These are phyloP conservation scores for Rhadinocentrus ornatus DNA, from an alignment of 2,797 vertebrate species.

Conservation along the genomic window DNA sequence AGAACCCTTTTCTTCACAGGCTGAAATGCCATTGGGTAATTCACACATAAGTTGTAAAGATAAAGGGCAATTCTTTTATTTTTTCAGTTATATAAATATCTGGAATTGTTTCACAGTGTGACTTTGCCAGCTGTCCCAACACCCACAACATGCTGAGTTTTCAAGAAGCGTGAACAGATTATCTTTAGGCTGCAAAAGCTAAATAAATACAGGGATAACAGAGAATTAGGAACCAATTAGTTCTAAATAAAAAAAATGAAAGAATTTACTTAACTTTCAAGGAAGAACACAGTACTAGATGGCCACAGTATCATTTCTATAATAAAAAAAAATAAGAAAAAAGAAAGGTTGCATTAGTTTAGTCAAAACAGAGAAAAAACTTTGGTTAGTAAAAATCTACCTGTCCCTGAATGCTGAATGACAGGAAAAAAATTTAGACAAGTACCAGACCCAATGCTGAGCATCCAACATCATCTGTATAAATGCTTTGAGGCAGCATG, in stretches of 20 bases:
- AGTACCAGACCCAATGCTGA: background rate
- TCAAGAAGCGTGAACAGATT: background rate
- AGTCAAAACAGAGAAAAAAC: background rate
- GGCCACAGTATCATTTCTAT: background rate
- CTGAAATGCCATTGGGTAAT: background rate
- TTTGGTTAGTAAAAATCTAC: background rate
- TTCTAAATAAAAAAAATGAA: background rate
- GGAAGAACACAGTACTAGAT: background rate
- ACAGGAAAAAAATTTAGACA: background rate
- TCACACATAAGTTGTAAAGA: background rate
- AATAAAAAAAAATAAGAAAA: background rate
- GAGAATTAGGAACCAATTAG: background rate
- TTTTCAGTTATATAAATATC: background rate
- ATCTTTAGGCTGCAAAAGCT: background rate
- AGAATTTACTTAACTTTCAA: background rate
- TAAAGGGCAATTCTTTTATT: background rate
- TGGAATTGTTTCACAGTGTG: background rate
- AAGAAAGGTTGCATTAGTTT: background rate
- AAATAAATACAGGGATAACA: background rate
- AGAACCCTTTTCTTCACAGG: background rate
- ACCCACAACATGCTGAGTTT: background rate
- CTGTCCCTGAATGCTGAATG: background rate
- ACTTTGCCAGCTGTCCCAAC: background rate
- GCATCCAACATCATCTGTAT: background rate
- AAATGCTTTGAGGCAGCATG: background rate